These are phyloP conservation scores for Ceyx margarethae DNA, from an alignment of 2,113 vertebrate species.

Conservation along the genomic window DNA sequence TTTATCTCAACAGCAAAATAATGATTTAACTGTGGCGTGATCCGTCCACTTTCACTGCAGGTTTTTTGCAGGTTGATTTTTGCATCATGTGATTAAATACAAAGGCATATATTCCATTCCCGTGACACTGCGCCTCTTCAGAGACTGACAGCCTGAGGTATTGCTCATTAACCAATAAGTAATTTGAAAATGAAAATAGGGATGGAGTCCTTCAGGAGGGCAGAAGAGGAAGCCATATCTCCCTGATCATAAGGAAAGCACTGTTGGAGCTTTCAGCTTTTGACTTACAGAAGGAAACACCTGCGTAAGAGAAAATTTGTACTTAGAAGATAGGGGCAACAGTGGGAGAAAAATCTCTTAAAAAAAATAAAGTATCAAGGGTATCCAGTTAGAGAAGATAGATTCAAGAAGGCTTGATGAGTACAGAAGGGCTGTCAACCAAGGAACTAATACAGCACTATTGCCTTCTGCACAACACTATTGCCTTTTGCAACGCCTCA, in stretches of 20 bases:
- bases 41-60: not conserved
- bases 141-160: slow-evolving; percentile 36
- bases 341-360: not conserved
- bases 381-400: not conserved
- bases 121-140: not conserved
- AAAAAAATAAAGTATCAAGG: not conserved
- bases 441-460: not conserved
- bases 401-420: not conserved
- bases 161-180: slow-evolving; percentile 40
- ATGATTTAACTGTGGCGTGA: not conserved
- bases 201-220: not conserved
- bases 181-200: slow-evolving; percentile 28
- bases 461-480: not conserved
- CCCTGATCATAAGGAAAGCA: not conserved
- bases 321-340: not conserved
- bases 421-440: not conserved
- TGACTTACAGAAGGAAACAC: not conserved
- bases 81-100: slow-evolving; percentile 13
- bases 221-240: not conserved
- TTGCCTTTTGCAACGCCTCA: not conserved
- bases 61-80: not conserved
- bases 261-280: not conserved
- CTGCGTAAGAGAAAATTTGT: not conserved
- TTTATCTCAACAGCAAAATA: slow-evolving; percentile 40
- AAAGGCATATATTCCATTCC: not conserved